A percentile compares a stretch with the other conserved stretches of the same genome.
Conservation (phyloP, 2,113 vertebrate genomes). For the Pseudopodoces humilis region DNA sequence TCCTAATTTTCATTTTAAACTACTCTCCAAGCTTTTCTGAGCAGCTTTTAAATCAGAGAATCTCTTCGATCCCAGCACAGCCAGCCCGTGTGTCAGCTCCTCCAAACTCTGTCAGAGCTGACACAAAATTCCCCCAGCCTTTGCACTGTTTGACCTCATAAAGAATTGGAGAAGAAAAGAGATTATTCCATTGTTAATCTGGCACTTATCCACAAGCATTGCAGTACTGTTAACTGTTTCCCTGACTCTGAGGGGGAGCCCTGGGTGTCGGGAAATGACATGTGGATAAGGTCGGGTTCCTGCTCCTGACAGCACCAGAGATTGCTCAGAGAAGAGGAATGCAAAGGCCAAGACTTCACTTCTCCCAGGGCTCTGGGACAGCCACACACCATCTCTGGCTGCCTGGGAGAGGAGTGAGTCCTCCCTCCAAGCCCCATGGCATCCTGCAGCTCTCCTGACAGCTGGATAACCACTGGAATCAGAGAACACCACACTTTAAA, state of each 20-base stretch:
- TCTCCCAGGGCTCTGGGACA: fast-evolving
- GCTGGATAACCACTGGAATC: fast-evolving
- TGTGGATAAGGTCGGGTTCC: not conserved
- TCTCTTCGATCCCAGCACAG: not conserved
- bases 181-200: not conserved
- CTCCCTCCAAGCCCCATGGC: fast-evolving
- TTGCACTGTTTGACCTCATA: not conserved
- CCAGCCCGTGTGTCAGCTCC: not conserved
- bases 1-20: not conserved
- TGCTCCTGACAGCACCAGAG: fast-evolving
- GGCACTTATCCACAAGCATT: not conserved
- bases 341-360: not conserved
- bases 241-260: not conserved
- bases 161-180: not conserved
- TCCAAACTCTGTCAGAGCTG: not conserved
- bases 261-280: not conserved
- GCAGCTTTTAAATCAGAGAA: not conserved
- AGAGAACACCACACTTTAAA: not conserved
- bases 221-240: not conserved
- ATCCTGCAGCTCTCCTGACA: not conserved
- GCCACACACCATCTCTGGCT: not conserved
- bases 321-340: not conserved
- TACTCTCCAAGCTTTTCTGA: not conserved
- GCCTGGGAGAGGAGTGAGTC: not conserved
- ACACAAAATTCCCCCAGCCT: not conserved